These are phyloP conservation scores for Drosophila formosana DNA, from an alignment of 2,888 invertebrate genomes.

Conservation along the genomic window DNA sequence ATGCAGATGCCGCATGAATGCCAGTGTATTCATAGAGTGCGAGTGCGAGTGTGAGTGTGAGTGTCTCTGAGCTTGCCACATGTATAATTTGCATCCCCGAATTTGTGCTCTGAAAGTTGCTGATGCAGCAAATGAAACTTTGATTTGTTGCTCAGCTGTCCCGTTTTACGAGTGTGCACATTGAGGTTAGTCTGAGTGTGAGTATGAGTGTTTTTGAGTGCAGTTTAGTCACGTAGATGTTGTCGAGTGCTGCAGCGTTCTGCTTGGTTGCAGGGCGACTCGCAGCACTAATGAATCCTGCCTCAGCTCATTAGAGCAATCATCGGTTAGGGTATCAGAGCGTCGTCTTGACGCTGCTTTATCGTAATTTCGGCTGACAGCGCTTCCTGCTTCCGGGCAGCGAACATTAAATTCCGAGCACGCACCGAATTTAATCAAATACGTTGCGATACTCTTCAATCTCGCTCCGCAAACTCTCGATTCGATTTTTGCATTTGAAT, in stretches of 20 bases:
- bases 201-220: constrained; percentile 15
- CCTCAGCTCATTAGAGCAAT: constrained; percentile 28
- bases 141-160: constrained; percentile 62
- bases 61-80: constrained; percentile 40
- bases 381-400: constrained; percentile 7
- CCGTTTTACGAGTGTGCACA: constrained; percentile 63
- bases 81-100: constrained; percentile 63
- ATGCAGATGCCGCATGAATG: constrained; percentile 36
- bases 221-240: constrained; percentile 58
- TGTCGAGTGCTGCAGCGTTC: constrained; percentile 32
- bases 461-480: not conserved
- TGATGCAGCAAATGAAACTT: constrained; percentile 71
- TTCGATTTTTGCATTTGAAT: not conserved
- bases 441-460: constrained; percentile 10
- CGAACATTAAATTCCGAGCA: constrained; percentile 34
- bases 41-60: constrained; percentile 14
- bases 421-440: constrained; percentile 31
- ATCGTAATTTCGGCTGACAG: constrained; percentile 13
- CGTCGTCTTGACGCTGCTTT: not conserved
- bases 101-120: constrained; percentile 63
- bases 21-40: not conserved
- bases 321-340: constrained; percentile 1
- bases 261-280: constrained; percentile 9
- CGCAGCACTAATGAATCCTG: constrained; percentile 20
- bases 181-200: constrained; percentile 51